These are phyloP conservation scores for Drosophila anomalata DNA, from an alignment of 2,888 invertebrate genomes.

Conservation along the genomic window DNA sequence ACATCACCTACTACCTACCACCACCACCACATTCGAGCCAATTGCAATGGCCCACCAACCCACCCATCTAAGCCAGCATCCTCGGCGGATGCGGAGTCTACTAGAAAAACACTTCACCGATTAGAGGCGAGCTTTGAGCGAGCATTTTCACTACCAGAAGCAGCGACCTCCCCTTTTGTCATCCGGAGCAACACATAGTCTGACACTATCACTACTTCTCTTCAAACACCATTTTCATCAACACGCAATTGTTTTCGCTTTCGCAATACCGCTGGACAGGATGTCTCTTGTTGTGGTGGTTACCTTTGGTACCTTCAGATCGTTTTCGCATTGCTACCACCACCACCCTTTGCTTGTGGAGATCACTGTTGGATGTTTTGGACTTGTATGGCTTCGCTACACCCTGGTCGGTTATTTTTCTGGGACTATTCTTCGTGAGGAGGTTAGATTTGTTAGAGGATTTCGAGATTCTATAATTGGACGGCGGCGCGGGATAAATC, in stretches of 20 bases:
- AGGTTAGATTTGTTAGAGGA: slow-evolving; percentile 36
- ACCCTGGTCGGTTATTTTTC: slow-evolving; percentile 20
- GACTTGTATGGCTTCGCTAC: slow-evolving; percentile 27
- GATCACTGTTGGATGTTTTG: slow-evolving; percentile 12
- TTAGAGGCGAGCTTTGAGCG: slow-evolving; percentile 19
- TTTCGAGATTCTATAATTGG: slow-evolving; percentile 16
- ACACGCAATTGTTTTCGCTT: slow-evolving; percentile 9
- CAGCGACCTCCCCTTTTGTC: not conserved
- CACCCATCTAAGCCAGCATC: slow-evolving; percentile 1
- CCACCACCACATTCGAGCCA: slow-evolving; percentile 6
- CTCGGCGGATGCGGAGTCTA: slow-evolving; percentile 6
- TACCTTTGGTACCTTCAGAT: slow-evolving; percentile 3
- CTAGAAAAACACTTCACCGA: slow-evolving; percentile 5
- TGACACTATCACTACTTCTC: slow-evolving; percentile 23
- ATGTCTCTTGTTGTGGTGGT: not conserved
- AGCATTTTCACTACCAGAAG: slow-evolving; percentile 17
- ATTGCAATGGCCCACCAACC: not conserved
- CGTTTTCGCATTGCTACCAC: slow-evolving; percentile 1
- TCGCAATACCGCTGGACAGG: slow-evolving; percentile 16
- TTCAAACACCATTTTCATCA: slow-evolving; percentile 19
- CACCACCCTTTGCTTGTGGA: not conserved
- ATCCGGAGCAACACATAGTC: slow-evolving; percentile 26
- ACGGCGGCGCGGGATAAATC: slow-evolving; percentile 60
- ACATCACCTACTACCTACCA: slow-evolving; percentile 3
- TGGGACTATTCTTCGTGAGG: slow-evolving; percentile 39